These are phyloP conservation scores for Athalia circularis DNA, from an alignment of 2,888 invertebrate genomes.

Conservation along the genomic window DNA sequence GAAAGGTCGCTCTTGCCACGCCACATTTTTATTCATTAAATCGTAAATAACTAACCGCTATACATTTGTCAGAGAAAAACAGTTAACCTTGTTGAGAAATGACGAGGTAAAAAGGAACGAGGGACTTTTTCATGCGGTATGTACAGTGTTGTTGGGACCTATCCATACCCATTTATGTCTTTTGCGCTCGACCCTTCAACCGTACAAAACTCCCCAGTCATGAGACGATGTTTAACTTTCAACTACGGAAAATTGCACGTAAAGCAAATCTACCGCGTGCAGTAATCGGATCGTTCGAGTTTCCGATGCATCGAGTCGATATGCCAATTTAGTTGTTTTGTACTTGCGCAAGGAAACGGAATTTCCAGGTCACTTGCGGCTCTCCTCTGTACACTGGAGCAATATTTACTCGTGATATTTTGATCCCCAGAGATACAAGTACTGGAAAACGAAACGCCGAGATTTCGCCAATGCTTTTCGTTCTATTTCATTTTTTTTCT, in stretches of 20 bases:
- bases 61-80: constrained; percentile 15
- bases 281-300: constrained; percentile 28
- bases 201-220: background rate
- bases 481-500: background rate
- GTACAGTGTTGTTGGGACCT: no score
- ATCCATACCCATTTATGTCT: no score
- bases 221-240: background rate
- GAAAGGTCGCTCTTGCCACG: background rate
- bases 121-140: background rate
- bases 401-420: constrained; percentile 21
- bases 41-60: constrained; percentile 6
- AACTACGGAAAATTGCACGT: constrained; percentile 24
- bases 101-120: background rate
- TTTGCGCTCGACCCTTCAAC: background rate
- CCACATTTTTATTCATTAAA: background rate
- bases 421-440: background rate
- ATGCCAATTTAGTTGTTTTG: constrained; percentile 40
- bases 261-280: constrained; percentile 33
- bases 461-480: background rate
- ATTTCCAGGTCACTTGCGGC: constrained; percentile 36
- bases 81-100: constrained; percentile 7
- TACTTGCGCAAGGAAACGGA: constrained; percentile 28
- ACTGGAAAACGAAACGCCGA: background rate
- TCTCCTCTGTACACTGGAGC: background rate
- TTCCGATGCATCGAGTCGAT: constrained; percentile 36